Evolutionary conservation across 2,888 invertebrate species (phyloP).

Genomic region (Nomada lathburiana): DNA sequence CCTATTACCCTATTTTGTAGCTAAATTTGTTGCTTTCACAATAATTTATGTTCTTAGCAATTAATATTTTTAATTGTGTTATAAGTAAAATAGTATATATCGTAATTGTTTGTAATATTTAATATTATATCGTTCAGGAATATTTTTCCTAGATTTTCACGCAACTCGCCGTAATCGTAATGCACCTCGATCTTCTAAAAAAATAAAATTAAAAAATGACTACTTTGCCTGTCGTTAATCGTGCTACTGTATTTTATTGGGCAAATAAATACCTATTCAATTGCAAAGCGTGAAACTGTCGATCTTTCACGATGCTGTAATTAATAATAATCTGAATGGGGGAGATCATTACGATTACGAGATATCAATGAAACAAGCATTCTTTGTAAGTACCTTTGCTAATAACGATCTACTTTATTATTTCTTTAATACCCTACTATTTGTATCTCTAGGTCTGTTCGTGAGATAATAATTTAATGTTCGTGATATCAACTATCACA

Average conservation of each 20-base stretch:
- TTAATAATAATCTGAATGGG: constrained; percentile 23
- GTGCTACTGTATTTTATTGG: constrained; percentile 55
- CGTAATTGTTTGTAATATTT: constrained; percentile 78
- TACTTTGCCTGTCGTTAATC: constrained; percentile 60
- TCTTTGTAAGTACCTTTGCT: constrained; percentile 71
- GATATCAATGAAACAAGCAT: constrained; percentile 64
- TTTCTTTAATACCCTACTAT: constrained; percentile 49
- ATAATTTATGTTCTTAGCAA: constrained; percentile 81
- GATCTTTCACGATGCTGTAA: constrained; percentile 10
- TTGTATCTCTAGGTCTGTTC: constrained; percentile 23
- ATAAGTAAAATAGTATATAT: constrained; percentile 81
- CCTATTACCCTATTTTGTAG: constrained; percentile 83
- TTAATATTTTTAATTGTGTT: constrained; percentile 77
- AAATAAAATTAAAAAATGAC: constrained; percentile 20
- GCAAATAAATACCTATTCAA: constrained; percentile 2
- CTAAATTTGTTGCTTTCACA: constrained; percentile 79
- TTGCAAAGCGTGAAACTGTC: constrained; percentile 32
- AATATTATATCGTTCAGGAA: constrained; percentile 74
- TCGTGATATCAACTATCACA: constrained; percentile 22
- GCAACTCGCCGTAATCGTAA: constrained; percentile 72
- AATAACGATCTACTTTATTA: constrained; percentile 38
- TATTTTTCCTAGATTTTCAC: constrained; percentile 70
- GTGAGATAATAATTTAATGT: constrained; percentile 1
- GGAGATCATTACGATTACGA: constrained; percentile 66
- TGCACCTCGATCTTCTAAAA: constrained; percentile 44